phyloP scores from a whole-genome alignment of 2,113 vertebrate species.

The Chlamydotis undulata region DNA sequence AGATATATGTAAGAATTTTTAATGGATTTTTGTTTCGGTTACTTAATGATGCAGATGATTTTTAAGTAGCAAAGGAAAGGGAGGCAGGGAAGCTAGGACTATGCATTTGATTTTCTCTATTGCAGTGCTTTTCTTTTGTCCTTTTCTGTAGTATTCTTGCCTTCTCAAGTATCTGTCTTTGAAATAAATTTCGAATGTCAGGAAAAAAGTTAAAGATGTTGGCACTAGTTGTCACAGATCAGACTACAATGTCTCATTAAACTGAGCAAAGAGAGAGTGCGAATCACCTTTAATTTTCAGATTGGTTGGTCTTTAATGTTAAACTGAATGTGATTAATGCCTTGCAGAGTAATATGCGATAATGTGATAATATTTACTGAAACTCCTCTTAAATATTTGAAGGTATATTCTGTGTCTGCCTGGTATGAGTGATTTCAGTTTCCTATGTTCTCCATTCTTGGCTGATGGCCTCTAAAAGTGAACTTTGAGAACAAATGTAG shows the following conservation, averaged over 20 bases:
- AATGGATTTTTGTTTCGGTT: neutral
- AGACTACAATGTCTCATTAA: conserved; percentile 14
- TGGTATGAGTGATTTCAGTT: neutral
- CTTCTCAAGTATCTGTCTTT: conserved; percentile 22
- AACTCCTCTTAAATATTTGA: neutral
- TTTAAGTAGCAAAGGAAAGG: neutral
- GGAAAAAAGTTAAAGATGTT: conserved; percentile 27
- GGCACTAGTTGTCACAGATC: neutral
- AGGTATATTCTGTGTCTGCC: neutral
- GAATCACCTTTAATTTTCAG: conserved; percentile 6
- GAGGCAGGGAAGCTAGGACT: neutral
- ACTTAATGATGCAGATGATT: neutral
- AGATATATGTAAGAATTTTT: neutral
- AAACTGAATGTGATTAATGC: conserved; percentile 7
- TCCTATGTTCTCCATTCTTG: neutral
- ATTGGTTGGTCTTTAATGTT: neutral
- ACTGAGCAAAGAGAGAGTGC: neutral
- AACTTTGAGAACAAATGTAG: conserved; percentile 44
- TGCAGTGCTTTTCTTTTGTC: neutral
- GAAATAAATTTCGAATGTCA: conserved; percentile 41
- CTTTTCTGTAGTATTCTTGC: neutral
- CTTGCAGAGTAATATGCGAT: neutral
- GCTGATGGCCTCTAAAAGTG: neutral
- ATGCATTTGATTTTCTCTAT: neutral
- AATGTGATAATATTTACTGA: conserved; percentile 49